These are phyloP conservation scores for Drosophila differens DNA, from an alignment of 2,888 invertebrate species.

Conservation along the genomic window DNA sequence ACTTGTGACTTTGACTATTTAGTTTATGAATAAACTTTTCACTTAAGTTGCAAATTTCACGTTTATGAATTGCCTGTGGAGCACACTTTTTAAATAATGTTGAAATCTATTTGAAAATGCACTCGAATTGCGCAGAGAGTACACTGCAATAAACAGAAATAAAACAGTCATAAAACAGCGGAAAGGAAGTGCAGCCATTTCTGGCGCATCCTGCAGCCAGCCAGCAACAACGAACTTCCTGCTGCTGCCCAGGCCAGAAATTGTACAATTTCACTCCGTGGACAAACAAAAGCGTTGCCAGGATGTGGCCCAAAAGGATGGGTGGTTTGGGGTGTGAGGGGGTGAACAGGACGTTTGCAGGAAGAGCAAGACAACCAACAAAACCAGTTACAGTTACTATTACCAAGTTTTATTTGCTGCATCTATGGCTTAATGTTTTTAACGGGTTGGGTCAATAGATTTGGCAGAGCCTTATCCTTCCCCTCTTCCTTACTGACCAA, in stretches of 20 bases:
- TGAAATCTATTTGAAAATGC: constrained; percentile 8
- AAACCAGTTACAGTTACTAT: constrained; percentile 29
- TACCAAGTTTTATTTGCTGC: constrained; percentile 56
- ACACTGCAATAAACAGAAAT: background rate
- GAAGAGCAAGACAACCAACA: constrained; percentile 33
- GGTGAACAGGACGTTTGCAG: constrained; percentile 19
- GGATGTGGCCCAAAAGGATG: constrained; percentile 50
- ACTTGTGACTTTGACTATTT: background rate
- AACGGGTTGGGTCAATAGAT: constrained; percentile 71
- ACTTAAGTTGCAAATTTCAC: background rate
- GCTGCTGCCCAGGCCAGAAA: constrained; percentile 55
- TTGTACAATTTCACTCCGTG: constrained; percentile 68
- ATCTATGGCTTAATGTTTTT: constrained; percentile 47
- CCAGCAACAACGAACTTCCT: constrained; percentile 60
- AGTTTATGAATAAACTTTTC: background rate
- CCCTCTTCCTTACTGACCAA: constrained; percentile 46
- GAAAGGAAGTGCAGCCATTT: constrained; percentile 75
- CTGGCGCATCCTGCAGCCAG: constrained; percentile 70
- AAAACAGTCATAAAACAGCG: constrained; percentile 49
- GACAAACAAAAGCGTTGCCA: constrained; percentile 69
- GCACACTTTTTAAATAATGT: background rate
- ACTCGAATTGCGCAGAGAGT: constrained; percentile 12
- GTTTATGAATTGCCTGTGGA: background rate
- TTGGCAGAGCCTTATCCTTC: constrained; percentile 21
- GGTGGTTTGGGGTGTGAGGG: background rate